These are phyloP conservation scores for Rattus norvegicus DNA, from an alignment of 2,113 vertebrate species.

Conservation along the genomic window GRCr8 NC_086019.1:29720501-29721000, in stretches of 20 bases:
- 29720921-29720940: background rate
- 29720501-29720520: constrained; percentile 81
- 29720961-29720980: background rate
- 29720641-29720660: background rate
- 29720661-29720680: background rate
- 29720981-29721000: background rate
- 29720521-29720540: constrained; percentile 77
- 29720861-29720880: background rate
- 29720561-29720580: constrained; percentile 69
- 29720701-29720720: background rate
- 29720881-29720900: background rate
- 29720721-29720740: background rate
- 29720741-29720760: background rate
- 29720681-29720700: background rate
- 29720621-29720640: background rate
- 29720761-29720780: background rate
- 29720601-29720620: constrained; percentile 25
- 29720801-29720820: no score
- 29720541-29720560: constrained; percentile 84
- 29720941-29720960: constrained; percentile 3
- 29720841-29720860: background rate
- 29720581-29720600: background rate
- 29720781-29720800: background rate
- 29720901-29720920: background rate
- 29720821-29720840: background rate